Percentiles rank a stretch among this genome's conserved stretches.
Evolutionary conservation across 1,140 invertebrate genomes (phyloP).

Genomic region (Dermatophagoides farinae): DNA sequence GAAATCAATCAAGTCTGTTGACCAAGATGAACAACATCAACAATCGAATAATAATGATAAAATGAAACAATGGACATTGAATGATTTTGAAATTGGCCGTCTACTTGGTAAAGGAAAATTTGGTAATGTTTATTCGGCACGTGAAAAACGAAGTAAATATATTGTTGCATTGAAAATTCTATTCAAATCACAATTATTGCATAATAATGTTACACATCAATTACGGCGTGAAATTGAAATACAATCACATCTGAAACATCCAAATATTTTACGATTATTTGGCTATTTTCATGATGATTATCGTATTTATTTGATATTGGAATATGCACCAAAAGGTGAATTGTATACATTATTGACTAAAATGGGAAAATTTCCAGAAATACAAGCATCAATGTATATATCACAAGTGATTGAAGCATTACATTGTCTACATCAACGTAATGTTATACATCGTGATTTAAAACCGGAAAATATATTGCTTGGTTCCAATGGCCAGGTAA

Average conservation of each 20-base stretch:
- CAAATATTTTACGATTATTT: constrained; percentile 64
- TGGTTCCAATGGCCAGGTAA: constrained; percentile 25
- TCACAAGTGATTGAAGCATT: constrained; percentile 34
- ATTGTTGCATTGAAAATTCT: constrained; percentile 72
- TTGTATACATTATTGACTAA: constrained; percentile 53
- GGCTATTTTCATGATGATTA: constrained; percentile 79
- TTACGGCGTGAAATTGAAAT: constrained; percentile 85
- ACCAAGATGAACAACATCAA: background rate
- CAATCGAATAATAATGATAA: background rate
- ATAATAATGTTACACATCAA: constrained; percentile 52
- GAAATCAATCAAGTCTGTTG: too few species aligned
- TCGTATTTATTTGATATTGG: constrained; percentile 71
- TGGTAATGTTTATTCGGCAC: constrained; percentile 67
- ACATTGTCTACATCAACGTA: constrained; percentile 35
- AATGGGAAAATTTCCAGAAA: constrained; percentile 37
- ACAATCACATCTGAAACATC: constrained; percentile 60
- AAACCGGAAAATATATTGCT: constrained; percentile 26
- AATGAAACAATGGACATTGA: constrained; percentile 23
- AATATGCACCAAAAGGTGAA: constrained; percentile 77
- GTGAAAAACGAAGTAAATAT: constrained; percentile 59
- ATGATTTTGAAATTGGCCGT: constrained; percentile 65
- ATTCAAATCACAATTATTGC: constrained; percentile 59
- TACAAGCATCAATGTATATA: constrained; percentile 25
- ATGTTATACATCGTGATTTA: constrained; percentile 35
- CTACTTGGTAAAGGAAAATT: constrained; percentile 71